Conservation (phyloP, 2,797 vertebrate genomes). For the Neoniphon sammara region DNA sequence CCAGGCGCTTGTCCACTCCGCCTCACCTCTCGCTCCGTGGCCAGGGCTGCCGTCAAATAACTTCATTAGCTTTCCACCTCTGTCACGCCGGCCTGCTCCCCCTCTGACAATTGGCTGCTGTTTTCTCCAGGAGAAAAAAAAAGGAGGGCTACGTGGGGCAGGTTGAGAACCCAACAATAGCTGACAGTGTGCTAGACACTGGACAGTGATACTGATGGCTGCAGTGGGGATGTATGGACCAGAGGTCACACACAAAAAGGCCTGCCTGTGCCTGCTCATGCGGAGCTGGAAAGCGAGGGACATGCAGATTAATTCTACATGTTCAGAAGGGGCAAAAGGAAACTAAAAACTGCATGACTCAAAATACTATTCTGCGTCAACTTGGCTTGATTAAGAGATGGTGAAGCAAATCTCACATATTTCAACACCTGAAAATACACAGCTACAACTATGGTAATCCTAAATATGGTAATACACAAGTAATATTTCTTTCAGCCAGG, state of each 20-base stretch:
- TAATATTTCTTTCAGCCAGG: background rate
- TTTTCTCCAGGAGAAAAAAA: conserved; percentile 64
- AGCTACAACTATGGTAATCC: background rate
- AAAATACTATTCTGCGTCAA: conserved; percentile 10
- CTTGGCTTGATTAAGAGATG: background rate
- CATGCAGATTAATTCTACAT: conserved; percentile 61
- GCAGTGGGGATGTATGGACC: conserved; percentile 79
- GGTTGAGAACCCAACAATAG: conserved; percentile 82
- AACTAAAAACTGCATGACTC: conserved; percentile 10
- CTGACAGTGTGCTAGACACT: conserved; percentile 78
- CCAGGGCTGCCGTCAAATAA: conserved; percentile 85
- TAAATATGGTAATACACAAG: background rate
- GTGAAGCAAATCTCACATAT: background rate
- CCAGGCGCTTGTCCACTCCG: conserved; percentile 83
- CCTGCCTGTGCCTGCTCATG: conserved; percentile 67
- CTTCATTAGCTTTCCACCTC: conserved; percentile 89
- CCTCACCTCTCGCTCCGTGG: conserved; percentile 85
- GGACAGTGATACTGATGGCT: conserved; percentile 81
- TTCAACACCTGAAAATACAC: background rate
- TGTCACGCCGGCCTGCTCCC: conserved; percentile 83
- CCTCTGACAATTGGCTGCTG: conserved; percentile 83
- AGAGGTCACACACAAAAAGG: conserved; percentile 77
- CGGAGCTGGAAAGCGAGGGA: conserved; percentile 55
- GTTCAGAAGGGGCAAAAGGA: conserved; percentile 38
- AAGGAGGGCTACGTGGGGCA: conserved; percentile 72